Base-by-base conservation (phyloP, 2,797 vertebrate species). In the Rhabdophis nuchalis region DNA sequence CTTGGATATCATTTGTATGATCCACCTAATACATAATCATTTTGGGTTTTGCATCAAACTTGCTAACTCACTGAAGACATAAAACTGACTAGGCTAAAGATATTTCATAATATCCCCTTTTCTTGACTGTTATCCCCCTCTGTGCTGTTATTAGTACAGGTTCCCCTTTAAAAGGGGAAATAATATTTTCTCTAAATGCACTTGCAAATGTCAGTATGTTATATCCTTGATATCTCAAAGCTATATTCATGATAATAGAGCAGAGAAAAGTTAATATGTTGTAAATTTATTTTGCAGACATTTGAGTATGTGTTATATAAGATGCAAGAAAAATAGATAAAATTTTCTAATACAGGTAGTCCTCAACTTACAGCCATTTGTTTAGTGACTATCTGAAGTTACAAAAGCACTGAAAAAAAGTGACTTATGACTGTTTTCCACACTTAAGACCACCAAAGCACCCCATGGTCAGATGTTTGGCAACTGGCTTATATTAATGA, bases 251-350 rank as follows among this genome's bases (percentile, higher is more conserved):
- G 13, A 14, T 0, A 36, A 50, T 36, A 29, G 14, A n/a, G 18
- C 20, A 41, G 8, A 46, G 46, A 53, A 25, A 89, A 89, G 14
- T 53, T 87, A 87, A 57, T 41, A 25, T 5, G 4, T 77, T 60
- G 46, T n/a, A 52, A 57, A 36, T 86, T 46, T 92, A 8, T 77
- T 13, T 93, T 94, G 20, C n/a, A 85, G 8, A 57, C 53, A 32
- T 89, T 91, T 90, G 89, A 95, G 82, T 82, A 87, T 68, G 1
- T 46, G 46, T 89, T 92, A 4, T 32, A 25, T 46, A 88, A 36
- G 14, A 52, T 27, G 25, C 0, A 0, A 57, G 54, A 12, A 54
- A 90, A 5, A 86, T 93, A 90, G 86, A 91, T 50, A 82, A 64
- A 68, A 5, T 41, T 64, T 90, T 89, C 41, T 88, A 14, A 29